phyloP scores from a whole-genome alignment of 1,140 invertebrate species.

The Dryas iulia region DNA sequence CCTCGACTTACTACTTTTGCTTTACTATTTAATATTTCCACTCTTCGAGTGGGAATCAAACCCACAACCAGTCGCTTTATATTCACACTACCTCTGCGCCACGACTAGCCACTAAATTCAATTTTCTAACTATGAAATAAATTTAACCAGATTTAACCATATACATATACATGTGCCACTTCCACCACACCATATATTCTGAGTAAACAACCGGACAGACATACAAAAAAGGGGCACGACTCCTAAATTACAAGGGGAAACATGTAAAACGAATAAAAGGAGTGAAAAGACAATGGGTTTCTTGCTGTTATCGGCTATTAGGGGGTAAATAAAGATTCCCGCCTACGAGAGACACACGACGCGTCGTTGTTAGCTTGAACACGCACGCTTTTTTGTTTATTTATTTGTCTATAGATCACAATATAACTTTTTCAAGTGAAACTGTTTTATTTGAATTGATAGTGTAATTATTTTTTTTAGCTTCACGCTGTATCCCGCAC shows the following conservation, averaged over 20 bases:
- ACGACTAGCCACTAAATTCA: too few relatives aligned
- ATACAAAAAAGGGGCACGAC: constrained; percentile 45
- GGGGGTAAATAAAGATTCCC: constrained; percentile 45
- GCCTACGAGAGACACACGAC: constrained; percentile 33
- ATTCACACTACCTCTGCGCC: not conserved
- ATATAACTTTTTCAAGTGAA: too few relatives aligned
- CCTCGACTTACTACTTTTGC: too few relatives aligned
- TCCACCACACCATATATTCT: not conserved
- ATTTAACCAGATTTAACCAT: not conserved
- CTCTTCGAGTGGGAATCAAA: not conserved
- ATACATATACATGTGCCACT: not conserved
- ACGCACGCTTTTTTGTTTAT: constrained; percentile 2
- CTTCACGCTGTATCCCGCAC: too few relatives aligned
- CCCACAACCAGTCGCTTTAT: not conserved
- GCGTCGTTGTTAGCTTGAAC: constrained; percentile 19
- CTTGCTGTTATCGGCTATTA: constrained; percentile 41
- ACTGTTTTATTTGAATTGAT: too few relatives aligned
- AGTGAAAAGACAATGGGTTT: constrained; percentile 41
- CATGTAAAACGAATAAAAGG: constrained; percentile 40
- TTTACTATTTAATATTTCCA: too few relatives aligned
- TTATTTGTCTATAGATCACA: not conserved
- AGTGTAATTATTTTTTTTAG: too few relatives aligned
- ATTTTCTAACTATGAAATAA: too few relatives aligned
- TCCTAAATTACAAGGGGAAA: constrained; percentile 44
- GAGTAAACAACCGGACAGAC: constrained; percentile 30